A percentile compares a stretch with the other conserved stretches of the same genome.
phyloP scores from a whole-genome alignment of 2,888 invertebrate species.

The Osedax frankpressi region DNA sequence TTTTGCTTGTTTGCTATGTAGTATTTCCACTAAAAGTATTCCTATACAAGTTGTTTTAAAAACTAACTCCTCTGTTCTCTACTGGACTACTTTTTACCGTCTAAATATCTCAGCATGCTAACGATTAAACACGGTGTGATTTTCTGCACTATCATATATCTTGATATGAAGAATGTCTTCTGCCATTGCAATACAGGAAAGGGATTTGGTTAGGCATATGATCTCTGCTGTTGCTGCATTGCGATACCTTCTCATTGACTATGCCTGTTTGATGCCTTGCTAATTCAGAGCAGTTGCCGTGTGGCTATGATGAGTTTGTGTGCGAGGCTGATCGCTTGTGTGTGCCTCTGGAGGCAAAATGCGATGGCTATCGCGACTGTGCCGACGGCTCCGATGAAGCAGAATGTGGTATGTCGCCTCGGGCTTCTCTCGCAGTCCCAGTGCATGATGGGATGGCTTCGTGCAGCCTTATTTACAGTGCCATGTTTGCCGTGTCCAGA shows the following conservation, averaged over 20 bases:
- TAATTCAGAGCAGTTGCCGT: constrained; percentile 6
- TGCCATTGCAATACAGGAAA: constrained; percentile 2
- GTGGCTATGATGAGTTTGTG: constrained; percentile 29
- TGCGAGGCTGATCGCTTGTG: constrained; percentile 31
- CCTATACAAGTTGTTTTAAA: neutral
- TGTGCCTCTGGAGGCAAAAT: constrained; percentile 39
- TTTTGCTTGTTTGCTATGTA: constrained; percentile 8
- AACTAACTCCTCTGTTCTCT: neutral
- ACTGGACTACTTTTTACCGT: neutral
- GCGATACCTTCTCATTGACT: neutral
- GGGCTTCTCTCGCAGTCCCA: neutral
- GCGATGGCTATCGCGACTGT: constrained; percentile 91
- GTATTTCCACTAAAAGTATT: neutral
- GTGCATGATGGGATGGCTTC: constrained; percentile 6
- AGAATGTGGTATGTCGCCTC: constrained; percentile 52
- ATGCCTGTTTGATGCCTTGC: constrained; percentile 5
- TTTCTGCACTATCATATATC: neutral
- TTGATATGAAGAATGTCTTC: neutral
- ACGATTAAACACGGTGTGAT: constrained; percentile 1
- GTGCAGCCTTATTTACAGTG: neutral
- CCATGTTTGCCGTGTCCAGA: neutral
- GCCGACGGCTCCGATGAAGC: constrained; percentile 84
- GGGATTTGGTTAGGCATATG: neutral
- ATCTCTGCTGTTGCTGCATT: constrained; percentile 3
- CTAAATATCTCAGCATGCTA: neutral